Evolutionary conservation across 2,113 vertebrate genomes (phyloP).

Genomic region (Melanerpes formicivorus): DNA sequence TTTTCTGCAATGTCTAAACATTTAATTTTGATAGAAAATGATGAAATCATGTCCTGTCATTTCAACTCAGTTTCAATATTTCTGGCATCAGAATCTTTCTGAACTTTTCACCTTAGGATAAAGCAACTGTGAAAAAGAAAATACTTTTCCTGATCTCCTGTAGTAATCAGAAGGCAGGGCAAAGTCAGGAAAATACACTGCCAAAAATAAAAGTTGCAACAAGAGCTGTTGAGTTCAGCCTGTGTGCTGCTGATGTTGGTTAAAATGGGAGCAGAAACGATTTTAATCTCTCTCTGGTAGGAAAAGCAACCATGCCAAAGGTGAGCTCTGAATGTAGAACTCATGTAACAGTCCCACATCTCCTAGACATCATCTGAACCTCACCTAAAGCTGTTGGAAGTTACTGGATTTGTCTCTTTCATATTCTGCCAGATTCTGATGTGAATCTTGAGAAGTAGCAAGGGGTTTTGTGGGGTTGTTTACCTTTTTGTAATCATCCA

Average conservation of each 20-base stretch:
- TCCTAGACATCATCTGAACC: neutral
- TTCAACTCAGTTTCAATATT: slow-evolving; percentile 18
- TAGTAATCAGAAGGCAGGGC: neutral
- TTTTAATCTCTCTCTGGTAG: neutral
- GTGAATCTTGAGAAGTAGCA: neutral
- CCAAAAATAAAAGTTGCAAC: neutral
- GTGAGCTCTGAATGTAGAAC: neutral
- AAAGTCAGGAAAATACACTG: neutral
- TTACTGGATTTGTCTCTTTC: neutral
- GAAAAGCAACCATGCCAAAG: neutral
- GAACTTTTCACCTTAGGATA: slow-evolving; percentile 25
- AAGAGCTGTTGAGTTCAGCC: neutral
- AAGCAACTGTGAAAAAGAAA: neutral
- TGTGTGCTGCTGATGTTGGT: neutral
- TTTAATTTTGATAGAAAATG: slow-evolving; percentile 31
- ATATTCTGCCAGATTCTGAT: neutral
- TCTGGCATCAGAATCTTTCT: neutral
- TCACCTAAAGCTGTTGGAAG: neutral
- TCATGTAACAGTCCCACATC: neutral
- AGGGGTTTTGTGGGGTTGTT: neutral
- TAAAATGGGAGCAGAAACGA: neutral
- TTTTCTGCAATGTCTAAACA: slow-evolving; percentile 17
- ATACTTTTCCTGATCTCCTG: neutral
- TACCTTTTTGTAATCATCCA: neutral
- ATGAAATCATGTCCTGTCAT: slow-evolving; percentile 21